Conservation (phyloP, 92 coral and sea anemone genomes). For the Porites cylindrica region DNA sequence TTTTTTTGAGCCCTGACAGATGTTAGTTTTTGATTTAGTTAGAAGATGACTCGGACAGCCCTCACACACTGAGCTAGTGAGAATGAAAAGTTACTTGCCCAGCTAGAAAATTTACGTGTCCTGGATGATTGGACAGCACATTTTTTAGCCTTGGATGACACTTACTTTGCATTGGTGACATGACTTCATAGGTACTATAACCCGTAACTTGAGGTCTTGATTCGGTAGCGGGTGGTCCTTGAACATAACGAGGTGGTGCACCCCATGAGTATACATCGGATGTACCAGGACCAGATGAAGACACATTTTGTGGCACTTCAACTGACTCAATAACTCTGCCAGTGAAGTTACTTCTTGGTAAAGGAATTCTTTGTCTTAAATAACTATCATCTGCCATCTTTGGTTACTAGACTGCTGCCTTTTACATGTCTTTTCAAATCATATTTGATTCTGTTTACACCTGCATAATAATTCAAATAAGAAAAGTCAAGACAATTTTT, state of each 20-base stretch:
- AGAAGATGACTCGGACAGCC: too few species aligned
- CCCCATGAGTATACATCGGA: background rate
- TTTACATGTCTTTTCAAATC: background rate
- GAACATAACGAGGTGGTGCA: background rate
- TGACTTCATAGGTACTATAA: background rate
- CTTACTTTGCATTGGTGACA: slow-evolving; percentile 19
- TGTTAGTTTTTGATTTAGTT: too few species aligned
- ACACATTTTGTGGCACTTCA: background rate
- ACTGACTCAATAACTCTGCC: slow-evolving; percentile 21
- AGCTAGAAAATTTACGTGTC: too few species aligned
- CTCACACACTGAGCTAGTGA: too few species aligned
- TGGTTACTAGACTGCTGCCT: background rate
- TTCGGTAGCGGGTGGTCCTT: background rate
- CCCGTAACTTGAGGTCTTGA: background rate
- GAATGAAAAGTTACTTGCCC: too few species aligned
- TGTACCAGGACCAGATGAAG: slow-evolving; percentile 10
- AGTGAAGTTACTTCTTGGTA: slow-evolving; percentile 18
- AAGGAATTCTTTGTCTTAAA: slow-evolving; percentile 21
- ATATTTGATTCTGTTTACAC: background rate
- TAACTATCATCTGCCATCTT: slow-evolving; percentile 1
- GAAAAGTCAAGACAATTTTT: background rate
- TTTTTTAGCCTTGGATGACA: too few species aligned
- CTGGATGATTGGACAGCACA: too few species aligned
- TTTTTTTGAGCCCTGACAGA: too few species aligned
- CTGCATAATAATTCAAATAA: background rate